Percentiles rank a stretch among this genome's conserved stretches.
phyloP scores from a whole-genome alignment of 2,113 vertebrate species.

The Lasiurus borealis region DNA sequence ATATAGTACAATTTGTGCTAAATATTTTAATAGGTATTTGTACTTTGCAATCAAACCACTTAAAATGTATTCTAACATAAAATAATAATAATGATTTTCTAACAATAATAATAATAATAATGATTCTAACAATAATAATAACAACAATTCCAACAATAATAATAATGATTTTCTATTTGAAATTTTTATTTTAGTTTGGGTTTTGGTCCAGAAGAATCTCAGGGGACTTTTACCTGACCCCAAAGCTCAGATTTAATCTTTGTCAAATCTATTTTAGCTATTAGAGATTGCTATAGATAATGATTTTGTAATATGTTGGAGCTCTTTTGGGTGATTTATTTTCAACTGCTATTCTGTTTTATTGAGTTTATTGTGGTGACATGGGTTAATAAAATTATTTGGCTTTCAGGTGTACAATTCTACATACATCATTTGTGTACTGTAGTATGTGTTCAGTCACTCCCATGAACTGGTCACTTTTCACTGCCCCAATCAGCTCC shows the following conservation, averaged over 20 bases:
- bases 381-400: not conserved
- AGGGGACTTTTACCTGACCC: not conserved
- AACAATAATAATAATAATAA: too few relatives aligned
- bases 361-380: not conserved
- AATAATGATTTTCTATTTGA: not conserved
- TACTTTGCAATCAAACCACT: not conserved
- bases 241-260: slow-evolving; percentile 39
- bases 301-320: not conserved
- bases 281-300: not conserved
- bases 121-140: too few relatives aligned
- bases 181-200: not conserved
- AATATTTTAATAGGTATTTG: not conserved
- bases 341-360: not conserved
- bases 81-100: not conserved
- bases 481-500: not conserved
- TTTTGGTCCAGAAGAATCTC: not conserved
- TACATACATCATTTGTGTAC: not conserved
- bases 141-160: too few relatives aligned
- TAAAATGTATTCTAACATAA: slow-evolving; percentile 16
- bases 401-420: not conserved
- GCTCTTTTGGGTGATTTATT: not conserved
- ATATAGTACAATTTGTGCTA: not conserved
- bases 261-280: not conserved
- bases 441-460: not conserved
- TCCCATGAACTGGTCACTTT: not conserved